phyloP scores from a whole-genome alignment of 2,113 vertebrate genomes.

The Daphoenositta chrysoptera region DNA sequence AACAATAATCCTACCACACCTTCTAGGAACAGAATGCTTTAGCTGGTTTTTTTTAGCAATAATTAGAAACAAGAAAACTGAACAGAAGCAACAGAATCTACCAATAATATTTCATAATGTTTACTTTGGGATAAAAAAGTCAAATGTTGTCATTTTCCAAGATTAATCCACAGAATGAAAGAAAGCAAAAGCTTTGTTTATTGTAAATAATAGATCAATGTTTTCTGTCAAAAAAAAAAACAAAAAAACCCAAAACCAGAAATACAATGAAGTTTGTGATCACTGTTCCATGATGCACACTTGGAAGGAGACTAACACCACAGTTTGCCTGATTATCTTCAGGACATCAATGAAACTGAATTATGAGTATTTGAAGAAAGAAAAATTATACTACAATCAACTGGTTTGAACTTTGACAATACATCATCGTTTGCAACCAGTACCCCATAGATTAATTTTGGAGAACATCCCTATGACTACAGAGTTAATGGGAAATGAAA shows the following conservation, averaged over 20 bases:
- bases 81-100: background rate
- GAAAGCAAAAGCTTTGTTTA: background rate
- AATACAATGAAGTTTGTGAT: background rate
- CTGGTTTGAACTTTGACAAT: background rate
- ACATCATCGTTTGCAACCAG: background rate
- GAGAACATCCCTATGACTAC: background rate
- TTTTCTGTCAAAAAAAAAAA: background rate
- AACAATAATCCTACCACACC: background rate
- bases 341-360: background rate
- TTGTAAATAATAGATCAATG: background rate
- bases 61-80: background rate
- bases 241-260: background rate
- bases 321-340: background rate
- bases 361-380: background rate
- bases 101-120: background rate
- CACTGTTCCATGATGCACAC: background rate
- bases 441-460: slow-evolving; percentile 9
- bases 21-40: background rate
- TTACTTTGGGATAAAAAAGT: background rate
- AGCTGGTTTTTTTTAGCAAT: background rate
- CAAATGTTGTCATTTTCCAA: background rate
- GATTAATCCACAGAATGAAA: background rate
- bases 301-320: background rate
- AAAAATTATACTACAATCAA: background rate
- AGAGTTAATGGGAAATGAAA: slow-evolving; percentile 50